phyloP scores from a whole-genome alignment of 2,888 invertebrate genomes.

The Campoplex capitator region DNA sequence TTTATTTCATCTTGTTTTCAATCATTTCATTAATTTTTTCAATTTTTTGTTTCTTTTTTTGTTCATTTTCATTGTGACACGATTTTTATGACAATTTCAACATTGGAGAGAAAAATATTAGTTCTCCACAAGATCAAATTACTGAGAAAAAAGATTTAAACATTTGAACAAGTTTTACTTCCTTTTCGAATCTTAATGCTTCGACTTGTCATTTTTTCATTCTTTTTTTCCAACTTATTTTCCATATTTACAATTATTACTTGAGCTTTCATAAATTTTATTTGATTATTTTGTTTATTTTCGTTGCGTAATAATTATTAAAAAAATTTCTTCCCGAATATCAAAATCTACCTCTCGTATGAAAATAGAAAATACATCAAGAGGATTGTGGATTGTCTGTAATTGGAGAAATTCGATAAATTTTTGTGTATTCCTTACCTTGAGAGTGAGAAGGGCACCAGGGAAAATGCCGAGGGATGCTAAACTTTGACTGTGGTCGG shows the following conservation, averaged over 20 bases:
- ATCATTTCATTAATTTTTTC: no score
- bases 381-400: neutral
- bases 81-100: no score
- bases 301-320: constrained; percentile 1
- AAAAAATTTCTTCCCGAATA: neutral
- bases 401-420: neutral
- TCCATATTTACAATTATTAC: no score
- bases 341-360: neutral
- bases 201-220: neutral
- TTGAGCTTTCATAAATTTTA: no score
- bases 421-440: constrained; percentile 74
- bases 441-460: constrained; percentile 80
- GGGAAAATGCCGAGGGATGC: constrained; percentile 82
- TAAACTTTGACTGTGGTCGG: constrained; percentile 80
- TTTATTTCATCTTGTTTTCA: no score
- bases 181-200: neutral
- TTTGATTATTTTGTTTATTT: neutral
- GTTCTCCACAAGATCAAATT: neutral
- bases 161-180: neutral
- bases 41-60: no score
- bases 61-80: no score
- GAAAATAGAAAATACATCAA: neutral
- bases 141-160: neutral
- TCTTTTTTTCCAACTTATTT: no score
- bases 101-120: no score